Base-by-base conservation (phyloP, 2,113 vertebrate species). In the Struthidea cinerea region DNA sequence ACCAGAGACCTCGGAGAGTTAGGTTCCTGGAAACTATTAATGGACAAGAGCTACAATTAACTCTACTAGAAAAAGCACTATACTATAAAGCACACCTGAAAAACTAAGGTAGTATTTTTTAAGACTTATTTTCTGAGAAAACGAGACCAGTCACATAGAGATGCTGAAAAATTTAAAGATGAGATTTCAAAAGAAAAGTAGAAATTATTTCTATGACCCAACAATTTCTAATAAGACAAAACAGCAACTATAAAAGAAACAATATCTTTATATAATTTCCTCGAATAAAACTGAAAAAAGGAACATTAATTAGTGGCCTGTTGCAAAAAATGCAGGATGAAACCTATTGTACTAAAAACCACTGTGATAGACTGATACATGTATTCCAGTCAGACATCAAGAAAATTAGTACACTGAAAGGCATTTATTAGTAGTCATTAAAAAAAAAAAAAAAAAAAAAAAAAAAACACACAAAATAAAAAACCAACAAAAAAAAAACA, bases 351-450 rank as follows among this genome's bases (percentile, higher is more conserved):
- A 80, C 44, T 35, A 33, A 75, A 78, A 74, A 12, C 1, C 37
- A 68, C 13, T 0, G 5, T 2, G 2, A 35, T 4, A 30, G 37
- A 63, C 27, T 28, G 9, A 79, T 33, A 39, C 3, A 23, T 14
- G 11, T 21, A 57, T 47, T 82, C 28, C 42, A 87, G 52, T 41
- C 56, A 79, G 70, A 55, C 3, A 57, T 28, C 14, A 44, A 57
- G 18, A 75, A 60, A 84, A 84, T 27, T 1, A 64, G 4, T 35
- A 57, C 5, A 47, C 1, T 23, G 19, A 84, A 70, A 24, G 5
- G 16, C 13, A 64, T 73, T 64, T 74, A 64, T 68, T 35, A 68
- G 7, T 26, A 68, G 19, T 14, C 26, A 13, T 30, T 37, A 23
- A 42, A 39, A 57, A 77, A 10, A 39, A 39, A 9, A 46, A 4